These are phyloP conservation scores for Holacanthus passer DNA, from an alignment of 2,113 vertebrate species.

Conservation along the genomic window DNA sequence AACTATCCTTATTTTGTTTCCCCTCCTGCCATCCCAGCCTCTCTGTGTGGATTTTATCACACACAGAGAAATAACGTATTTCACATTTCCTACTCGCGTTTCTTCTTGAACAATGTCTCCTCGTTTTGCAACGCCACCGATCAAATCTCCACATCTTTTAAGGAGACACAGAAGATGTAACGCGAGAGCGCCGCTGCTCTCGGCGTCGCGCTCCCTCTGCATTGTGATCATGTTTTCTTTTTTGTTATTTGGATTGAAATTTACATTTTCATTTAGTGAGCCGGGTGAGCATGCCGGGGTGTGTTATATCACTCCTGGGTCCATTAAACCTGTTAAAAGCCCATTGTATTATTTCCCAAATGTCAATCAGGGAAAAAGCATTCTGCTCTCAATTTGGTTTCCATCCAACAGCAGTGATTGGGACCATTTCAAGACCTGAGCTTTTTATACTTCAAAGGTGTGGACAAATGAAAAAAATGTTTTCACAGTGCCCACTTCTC, in stretches of 20 bases:
- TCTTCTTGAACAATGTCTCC: constrained; percentile 12
- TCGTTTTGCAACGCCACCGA: background rate
- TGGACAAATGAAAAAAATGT: constrained; percentile 46
- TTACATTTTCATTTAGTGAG: constrained; percentile 63
- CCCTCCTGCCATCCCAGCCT: constrained; percentile 27
- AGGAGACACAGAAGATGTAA: constrained; percentile 27
- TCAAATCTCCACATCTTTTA: constrained; percentile 30
- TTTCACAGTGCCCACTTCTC: constrained; percentile 42
- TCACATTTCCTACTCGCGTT: constrained; percentile 35
- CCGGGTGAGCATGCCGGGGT: constrained; percentile 18
- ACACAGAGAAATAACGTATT: constrained; percentile 31
- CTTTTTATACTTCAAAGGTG: constrained; percentile 70
- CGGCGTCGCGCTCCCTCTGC: background rate
- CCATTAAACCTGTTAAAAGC: constrained; percentile 72
- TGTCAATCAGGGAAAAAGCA: constrained; percentile 59
- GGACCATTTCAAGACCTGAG: constrained; percentile 43
- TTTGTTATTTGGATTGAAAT: constrained; percentile 51
- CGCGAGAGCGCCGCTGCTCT: background rate
- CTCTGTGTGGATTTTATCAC: constrained; percentile 35
- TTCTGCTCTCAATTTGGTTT: constrained; percentile 57
- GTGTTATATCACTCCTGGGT: constrained; percentile 61
- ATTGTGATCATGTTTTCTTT: constrained; percentile 38
- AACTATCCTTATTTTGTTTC: constrained; percentile 70
- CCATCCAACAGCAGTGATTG: constrained; percentile 52
- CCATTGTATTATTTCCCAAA: constrained; percentile 68